Evolutionary conservation across 2,113 vertebrate species (phyloP), one percentile per base, ranked within the genome.

Genomic region (Pelecanus crispus): DNA sequence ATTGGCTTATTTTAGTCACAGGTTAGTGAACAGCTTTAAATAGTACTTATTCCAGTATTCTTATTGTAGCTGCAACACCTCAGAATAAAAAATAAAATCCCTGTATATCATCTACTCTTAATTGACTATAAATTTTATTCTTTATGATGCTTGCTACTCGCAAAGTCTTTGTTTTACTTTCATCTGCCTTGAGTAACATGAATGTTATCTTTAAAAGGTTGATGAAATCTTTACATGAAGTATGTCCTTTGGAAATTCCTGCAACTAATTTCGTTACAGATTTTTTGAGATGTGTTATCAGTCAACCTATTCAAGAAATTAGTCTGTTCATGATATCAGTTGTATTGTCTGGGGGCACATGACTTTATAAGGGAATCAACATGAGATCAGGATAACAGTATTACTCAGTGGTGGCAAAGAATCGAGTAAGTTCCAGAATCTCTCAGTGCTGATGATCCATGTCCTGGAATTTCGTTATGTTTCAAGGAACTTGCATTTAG

Each of bases 1-100:
- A 99, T 98, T 99, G 99, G 99, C 98, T 99, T 95, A 99, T 99
- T 97, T 98, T 99, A 98, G 99, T 99, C 97, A 99, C 99, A 99
- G 99, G 99, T 99, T 86, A 90, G 98, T 97, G 77, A 75, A 61
- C 49, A 53, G 26, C 67, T 94, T 92, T 88, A 68, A 81, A 29
- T 10, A n/a, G 24, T 50, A 22, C 42, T 68, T 91, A 19, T 13
- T 74, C 34, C 45, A 34, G 15, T 53, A 78, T 66, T 79, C 49
- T 77, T 82, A 13, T 3, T 81, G 65, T 42, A 90, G 9, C 66
- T 84, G 63, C 17, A 44, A 25, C 40, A 34, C 22, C 14, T 71
- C 40, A 72, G 26, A 29, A 9, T 9, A 62, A 71, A 58, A 77
- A 71, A 36, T 29, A 32, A 34, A 29, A 53, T 40, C 7, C 16